phyloP scores from a whole-genome alignment of 2,888 invertebrate genomes.

The Amphipyra tragopoginis region DNA sequence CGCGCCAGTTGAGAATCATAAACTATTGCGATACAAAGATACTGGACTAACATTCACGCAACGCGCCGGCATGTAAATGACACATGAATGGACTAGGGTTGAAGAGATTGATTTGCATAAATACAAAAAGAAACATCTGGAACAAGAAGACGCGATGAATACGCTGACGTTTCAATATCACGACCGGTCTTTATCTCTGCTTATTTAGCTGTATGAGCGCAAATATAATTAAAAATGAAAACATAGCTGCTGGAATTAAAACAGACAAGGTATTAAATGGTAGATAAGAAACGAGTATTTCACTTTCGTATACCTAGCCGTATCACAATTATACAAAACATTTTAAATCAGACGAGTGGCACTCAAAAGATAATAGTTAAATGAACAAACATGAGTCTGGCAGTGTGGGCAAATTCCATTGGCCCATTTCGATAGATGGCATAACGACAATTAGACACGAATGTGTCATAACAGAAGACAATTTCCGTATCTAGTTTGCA shows the following conservation, averaged over 20 bases:
- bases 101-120: conserved; percentile 60
- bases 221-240: conserved; percentile 27
- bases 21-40: conserved; percentile 38
- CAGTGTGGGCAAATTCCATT: conserved; percentile 70
- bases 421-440: conserved; percentile 67
- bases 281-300: conserved; percentile 44
- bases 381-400: conserved; percentile 55
- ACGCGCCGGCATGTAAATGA: conserved; percentile 57
- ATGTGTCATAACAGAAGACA: conserved; percentile 64
- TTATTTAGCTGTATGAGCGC: conserved; percentile 16
- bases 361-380: conserved; percentile 52
- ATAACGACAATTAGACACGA: conserved; percentile 60
- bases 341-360: conserved; percentile 53
- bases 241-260: conserved; percentile 23
- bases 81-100: conserved; percentile 64
- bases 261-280: conserved; percentile 24
- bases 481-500: conserved; percentile 71
- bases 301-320: conserved; percentile 39
- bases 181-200: conserved; percentile 27
- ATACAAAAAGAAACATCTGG: conserved; percentile 54
- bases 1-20: conserved; percentile 39
- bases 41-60: conserved; percentile 42
- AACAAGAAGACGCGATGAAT: conserved; percentile 44
- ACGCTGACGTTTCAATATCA: conserved; percentile 39
- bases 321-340: conserved; percentile 50